Evolutionary conservation across 2,113 vertebrate genomes (phyloP).

Genomic region (Halichoerus grypus): DNA sequence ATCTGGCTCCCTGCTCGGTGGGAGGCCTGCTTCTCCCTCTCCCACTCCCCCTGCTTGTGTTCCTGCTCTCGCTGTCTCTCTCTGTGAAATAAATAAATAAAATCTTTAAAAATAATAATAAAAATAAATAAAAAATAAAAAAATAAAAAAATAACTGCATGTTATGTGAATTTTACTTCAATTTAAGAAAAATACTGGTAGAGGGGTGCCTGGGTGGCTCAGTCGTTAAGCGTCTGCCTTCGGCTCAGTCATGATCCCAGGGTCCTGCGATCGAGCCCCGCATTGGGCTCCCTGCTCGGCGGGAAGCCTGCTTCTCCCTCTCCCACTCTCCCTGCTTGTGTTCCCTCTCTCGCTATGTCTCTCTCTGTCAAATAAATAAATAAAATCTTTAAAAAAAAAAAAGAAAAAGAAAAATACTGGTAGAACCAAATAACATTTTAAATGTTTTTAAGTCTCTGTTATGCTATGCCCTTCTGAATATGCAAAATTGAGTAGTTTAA

Average conservation of each 20-base stretch:
- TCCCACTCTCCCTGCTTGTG: not conserved
- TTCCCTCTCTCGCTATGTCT: no score
- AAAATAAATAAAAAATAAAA: no score
- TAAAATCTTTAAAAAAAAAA: not conserved
- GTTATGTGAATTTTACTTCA: not conserved
- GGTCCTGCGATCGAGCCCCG: not conserved
- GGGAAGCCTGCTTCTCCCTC: not conserved
- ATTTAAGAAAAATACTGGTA: not conserved
- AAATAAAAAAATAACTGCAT: not conserved
- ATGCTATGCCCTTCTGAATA: constrained; percentile 85
- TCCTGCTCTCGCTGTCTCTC: no score
- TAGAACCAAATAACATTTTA: constrained; percentile 80
- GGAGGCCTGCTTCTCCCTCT: not conserved
- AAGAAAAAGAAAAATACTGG: constrained; percentile 9
- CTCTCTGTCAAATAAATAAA: not conserved
- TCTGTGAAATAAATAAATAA: not conserved
- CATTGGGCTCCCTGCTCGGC: not conserved
- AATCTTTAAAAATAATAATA: not conserved
- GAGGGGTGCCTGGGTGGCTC: not conserved
- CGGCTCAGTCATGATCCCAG: not conserved
- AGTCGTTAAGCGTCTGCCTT: not conserved
- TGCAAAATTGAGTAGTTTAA: constrained; percentile 80
- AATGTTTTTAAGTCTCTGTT: constrained; percentile 85
- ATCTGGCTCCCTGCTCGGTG: not conserved
- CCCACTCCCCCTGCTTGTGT: not conserved